Percentiles rank a stretch among this genome's conserved stretches.
phyloP scores from a whole-genome alignment of 2,113 vertebrate genomes.

The Gymnorhina tibicen region DNA sequence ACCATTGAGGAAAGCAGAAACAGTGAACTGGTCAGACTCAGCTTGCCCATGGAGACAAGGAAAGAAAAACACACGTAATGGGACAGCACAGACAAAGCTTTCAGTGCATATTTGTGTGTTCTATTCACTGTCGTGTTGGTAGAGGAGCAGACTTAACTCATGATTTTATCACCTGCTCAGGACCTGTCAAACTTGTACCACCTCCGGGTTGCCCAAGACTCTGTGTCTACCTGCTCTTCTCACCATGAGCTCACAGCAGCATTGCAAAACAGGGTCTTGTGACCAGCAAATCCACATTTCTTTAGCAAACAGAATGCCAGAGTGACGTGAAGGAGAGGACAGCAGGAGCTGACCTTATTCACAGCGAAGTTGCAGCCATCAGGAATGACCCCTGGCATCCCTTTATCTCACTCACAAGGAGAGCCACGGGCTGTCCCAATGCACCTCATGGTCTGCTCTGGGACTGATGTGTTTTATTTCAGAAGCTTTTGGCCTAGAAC shows the following conservation, averaged over 20 bases:
- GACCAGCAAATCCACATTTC: conserved; percentile 8
- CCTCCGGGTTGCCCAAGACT: neutral
- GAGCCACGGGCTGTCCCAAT: neutral
- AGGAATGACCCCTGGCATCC: neutral
- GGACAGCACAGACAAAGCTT: neutral
- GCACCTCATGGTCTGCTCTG: neutral
- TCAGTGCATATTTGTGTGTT: neutral
- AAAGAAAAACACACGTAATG: neutral
- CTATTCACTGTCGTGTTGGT: neutral
- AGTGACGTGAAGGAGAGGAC: neutral
- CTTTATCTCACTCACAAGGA: neutral
- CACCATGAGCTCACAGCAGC: neutral
- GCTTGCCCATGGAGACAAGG: neutral
- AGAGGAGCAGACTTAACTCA: neutral
- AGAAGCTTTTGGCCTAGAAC: neutral
- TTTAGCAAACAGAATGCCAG: neutral
- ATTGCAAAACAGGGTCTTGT: neutral
- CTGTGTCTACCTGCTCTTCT: neutral
- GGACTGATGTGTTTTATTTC: neutral
- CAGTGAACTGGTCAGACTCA: neutral
- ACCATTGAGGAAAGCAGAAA: neutral
- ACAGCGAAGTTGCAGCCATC: neutral
- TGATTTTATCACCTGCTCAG: neutral
- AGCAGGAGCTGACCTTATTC: neutral
- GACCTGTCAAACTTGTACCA: conserved; percentile 1